Evolutionary conservation across 2,888 invertebrate genomes (phyloP), one percentile per base, ranked within the genome.

Genomic region (Oxystoma pomonae): DNA sequence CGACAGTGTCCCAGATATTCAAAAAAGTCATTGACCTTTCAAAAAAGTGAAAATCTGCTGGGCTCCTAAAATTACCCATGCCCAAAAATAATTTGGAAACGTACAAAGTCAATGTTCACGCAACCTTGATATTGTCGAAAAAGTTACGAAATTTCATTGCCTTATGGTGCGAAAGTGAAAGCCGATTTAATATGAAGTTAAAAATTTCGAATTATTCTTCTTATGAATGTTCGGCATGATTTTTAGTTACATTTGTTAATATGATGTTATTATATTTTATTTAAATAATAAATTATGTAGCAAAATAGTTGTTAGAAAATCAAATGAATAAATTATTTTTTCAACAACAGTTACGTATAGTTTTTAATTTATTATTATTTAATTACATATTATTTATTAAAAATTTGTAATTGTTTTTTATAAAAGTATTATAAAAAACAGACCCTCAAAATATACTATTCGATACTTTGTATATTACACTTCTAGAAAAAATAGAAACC

Each of bases 41-140:
- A 53, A 57, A 64, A 65, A 67, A 64, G 66, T 65, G 57, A 62
- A 65, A 65, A 60, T 5, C 53, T 35, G 35, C 12, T 35, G 35
- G 35, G 3, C 12, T 12, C 35, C 35, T 35, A 7, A 35, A 35
- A 35, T 35, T 35, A 35, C 35, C 12, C 35, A 35, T 35, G 12
- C 35, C 35, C 35, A 35, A 35, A 35, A 35, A 35, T 56, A 21
- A 68, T 72, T 69, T 67, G 65, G 67, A 68, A 70, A 70, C 59
- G 55, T 52, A 55, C 73, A 72, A 75, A 74, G 74, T 75, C 75
- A 75, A 75, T 72, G 75, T 72, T 72, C 73, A 69, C 20, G 62
- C 64, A 72, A 72, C 75, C 75, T 75, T 75, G 75, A 75, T 75
- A 75, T 75, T 75, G 75, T 72, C 72, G 71, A 74, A 73, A 73